Base-by-base conservation (phyloP, 2,888 invertebrate genomes). In the Pammene aurita region DNA sequence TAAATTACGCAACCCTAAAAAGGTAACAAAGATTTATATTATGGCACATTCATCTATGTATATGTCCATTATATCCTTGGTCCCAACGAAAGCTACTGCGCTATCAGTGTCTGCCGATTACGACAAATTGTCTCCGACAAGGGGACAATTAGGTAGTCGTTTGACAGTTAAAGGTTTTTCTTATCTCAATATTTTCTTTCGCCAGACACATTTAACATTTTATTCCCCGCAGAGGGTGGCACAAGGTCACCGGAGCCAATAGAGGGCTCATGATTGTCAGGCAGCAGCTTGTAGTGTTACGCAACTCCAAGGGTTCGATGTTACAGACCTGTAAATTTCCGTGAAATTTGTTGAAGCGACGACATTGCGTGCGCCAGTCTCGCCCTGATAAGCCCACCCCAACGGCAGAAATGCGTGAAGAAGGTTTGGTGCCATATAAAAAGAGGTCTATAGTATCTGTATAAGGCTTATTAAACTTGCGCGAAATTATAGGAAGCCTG, bases 361-460 rank as follows among this genome's bases (percentile, higher is more conserved):
- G 71, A 81, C 77, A 74, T 85, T 86, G 88, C 86, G 87, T 88
- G 85, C 78, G 77, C 75, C 78, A 79, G 78, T 73, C 74, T 77
- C 73, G 73, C 73, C 72, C 74, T 82, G 83, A 84, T 84, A 86
- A 85, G 83, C 82, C 77, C n/a, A 34, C 54, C 74, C 76, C 75
- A 60, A 82, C 79, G 77, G 77, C 82, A 78, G 76, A 74, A 77
- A 83, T 83, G 81, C 83, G 84, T 74, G 78, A 76, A 79, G n/a
- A 81, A 79, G 77, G 78, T 83, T 83, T 38, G 26, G 35, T 38
- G 35, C 9, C 35, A 11, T 38, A 46, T 50, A 54, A 50, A 67
- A 48, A 63, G 42, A 26, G 4, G 2, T 1, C 26, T 5, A 38
- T 7, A 38, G 5, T 7, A 7, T 5, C 9, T 56, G 7, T 4